Conservation (phyloP, 2,113 vertebrate genomes). For the Lamprotornis superbus region DNA sequence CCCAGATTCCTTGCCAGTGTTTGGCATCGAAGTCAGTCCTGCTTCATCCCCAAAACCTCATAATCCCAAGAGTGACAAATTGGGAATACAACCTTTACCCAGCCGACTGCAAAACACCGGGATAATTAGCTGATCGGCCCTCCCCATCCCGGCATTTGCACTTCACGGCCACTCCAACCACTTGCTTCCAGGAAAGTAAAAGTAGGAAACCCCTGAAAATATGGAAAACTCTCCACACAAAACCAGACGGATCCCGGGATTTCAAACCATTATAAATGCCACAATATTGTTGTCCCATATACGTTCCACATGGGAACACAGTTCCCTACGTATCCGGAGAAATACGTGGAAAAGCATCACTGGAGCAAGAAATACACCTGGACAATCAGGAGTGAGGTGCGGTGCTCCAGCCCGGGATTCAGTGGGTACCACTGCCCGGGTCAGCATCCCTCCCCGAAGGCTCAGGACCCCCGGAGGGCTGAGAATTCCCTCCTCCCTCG, state of each 20-base stretch:
- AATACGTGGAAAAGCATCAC: rapidly evolving
- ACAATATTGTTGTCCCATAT: neutral
- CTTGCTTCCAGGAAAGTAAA: neutral
- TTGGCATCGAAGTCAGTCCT: neutral
- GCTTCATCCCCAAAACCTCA: neutral
- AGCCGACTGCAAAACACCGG: neutral
- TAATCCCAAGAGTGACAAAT: neutral
- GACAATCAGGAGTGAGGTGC: rapidly evolving
- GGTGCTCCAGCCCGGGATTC: neutral
- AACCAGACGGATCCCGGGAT: rapidly evolving
- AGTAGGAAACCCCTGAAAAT: neutral
- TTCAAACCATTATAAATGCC: neutral
- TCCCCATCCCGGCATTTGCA: neutral
- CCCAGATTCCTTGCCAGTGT: neutral
- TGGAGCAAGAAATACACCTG: neutral
- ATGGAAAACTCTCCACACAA: rapidly evolving
- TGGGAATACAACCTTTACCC: neutral
- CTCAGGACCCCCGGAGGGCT: neutral
- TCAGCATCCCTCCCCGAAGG: neutral
- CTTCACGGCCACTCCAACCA: neutral
- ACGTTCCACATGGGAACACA: rapidly evolving
- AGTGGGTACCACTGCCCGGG: neutral
- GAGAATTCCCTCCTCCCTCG: neutral
- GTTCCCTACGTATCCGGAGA: rapidly evolving
- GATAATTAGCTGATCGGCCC: neutral